Base-by-base conservation (phyloP, 2,113 vertebrate species). In the Pelmatolapia mariae region DNA sequence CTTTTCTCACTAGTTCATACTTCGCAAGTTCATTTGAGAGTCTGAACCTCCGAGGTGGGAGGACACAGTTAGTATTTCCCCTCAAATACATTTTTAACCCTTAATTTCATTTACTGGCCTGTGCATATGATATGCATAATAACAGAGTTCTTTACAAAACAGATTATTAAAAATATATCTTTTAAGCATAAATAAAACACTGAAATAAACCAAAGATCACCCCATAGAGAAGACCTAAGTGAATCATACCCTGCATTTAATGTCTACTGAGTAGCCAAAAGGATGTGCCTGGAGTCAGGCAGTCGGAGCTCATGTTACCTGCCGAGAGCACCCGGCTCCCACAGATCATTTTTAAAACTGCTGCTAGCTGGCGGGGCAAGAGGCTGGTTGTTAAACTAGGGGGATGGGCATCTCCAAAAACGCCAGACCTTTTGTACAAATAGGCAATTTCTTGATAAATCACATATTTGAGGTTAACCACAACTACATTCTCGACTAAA, bases 221-320 rank as follows among this genome's bases (percentile, higher is more conserved):
- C 66, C 38, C 5, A 45, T 1, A 45, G n/a, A 73, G 38, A 71
- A 15, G n/a, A 73, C 0, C 22, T 45, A 2, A 18, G 38, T 73
- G 0, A 1, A 1, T 45, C 8, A 5, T 16, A 45, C 8, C 2
- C 0, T 15, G 13, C 9, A 68, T 73, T 0, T 10, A 0, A 73
- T 26, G 8, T 73, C 68, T 73, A 73, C 38, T 0, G 13, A 73
- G 22, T 26, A 26, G 13, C 0, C 0, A 22, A 68, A 8, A 38
- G 10, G 33, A 38, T 38, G 61, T 68, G 33, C 33, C 11, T 36
- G 19, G 59, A 63, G 59, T 63, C 59, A 33, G 19, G 33, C 61
- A 38, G 61, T 5, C 19, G 19, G 19, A 5, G 61, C 7, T 68
- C 61, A 68, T 68, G 11, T 68, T 68, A 68, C 61, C 11, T 22